These are phyloP conservation scores for Sussaba pulchella DNA, from an alignment of 2,888 invertebrate genomes.

Conservation along the genomic window DNA sequence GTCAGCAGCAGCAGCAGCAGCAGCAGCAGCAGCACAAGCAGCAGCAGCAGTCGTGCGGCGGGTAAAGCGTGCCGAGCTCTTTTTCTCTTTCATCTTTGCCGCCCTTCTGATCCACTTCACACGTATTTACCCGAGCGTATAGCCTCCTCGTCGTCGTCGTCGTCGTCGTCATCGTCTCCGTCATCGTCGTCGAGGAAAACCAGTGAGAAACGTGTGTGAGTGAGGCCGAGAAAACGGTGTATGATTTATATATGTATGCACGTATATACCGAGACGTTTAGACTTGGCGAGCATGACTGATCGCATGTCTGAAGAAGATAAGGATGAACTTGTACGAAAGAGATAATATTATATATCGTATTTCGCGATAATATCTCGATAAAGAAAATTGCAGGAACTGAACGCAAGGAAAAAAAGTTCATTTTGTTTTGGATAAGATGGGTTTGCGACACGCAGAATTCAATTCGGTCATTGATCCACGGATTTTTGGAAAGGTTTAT, in stretches of 20 bases:
- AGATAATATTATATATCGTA: slow-evolving; percentile 7
- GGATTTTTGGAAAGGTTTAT: background rate
- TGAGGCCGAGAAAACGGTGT: background rate
- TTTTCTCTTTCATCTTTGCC: slow-evolving; percentile 72
- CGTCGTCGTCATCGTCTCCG: background rate
- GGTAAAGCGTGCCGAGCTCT: slow-evolving; percentile 53
- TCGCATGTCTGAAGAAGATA: slow-evolving; percentile 21
- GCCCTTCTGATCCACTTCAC: slow-evolving; percentile 74
- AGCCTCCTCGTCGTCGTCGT: slow-evolving; percentile 13
- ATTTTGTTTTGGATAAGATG: background rate
- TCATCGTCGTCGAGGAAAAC: slow-evolving; percentile 7
- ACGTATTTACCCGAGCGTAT: slow-evolving; percentile 71
- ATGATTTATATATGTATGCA: background rate
- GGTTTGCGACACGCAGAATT: background rate
- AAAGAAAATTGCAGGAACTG: slow-evolving; percentile 15
- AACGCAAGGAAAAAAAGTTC: background rate
- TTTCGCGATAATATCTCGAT: slow-evolving; percentile 22
- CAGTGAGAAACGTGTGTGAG: slow-evolving; percentile 5
- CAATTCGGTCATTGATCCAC: background rate
- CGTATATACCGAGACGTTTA: slow-evolving; percentile 15
- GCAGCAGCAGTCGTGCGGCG: slow-evolving; percentile 46
- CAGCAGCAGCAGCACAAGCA: slow-evolving; percentile 15
- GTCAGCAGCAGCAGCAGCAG: slow-evolving; percentile 59
- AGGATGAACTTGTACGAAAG: slow-evolving; percentile 5
- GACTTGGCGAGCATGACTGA: slow-evolving; percentile 7